These are phyloP conservation scores for Nesogale talazaci DNA, from an alignment of 2,113 vertebrate genomes.

Conservation along the genomic window DNA sequence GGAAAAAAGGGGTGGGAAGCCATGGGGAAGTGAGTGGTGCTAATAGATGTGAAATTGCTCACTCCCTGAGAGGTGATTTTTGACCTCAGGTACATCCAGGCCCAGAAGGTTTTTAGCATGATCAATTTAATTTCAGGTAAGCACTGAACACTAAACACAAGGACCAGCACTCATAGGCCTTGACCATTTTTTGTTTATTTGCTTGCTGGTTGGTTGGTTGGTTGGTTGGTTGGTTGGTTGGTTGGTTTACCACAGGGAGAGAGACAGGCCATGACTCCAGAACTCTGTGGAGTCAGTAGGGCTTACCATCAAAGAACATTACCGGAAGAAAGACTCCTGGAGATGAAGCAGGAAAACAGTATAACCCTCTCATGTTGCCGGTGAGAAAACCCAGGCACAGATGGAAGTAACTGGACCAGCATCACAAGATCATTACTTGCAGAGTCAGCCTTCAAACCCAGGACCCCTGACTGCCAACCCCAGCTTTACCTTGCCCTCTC, in stretches of 20 bases:
- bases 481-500: not conserved
- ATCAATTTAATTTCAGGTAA: constrained; percentile 20
- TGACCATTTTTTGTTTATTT: not conserved
- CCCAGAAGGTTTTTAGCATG: not conserved
- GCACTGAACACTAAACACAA: constrained; percentile 12
- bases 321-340: not conserved
- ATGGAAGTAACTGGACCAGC: not conserved
- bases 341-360: not conserved
- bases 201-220: not conserved
- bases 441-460: not conserved
- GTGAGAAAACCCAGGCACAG: not conserved
- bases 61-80: not conserved
- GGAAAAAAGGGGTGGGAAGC: not conserved
- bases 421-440: accelerated
- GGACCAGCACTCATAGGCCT: not conserved
- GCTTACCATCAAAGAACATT: constrained; percentile 13
- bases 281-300: not conserved
- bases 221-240: too few relatives aligned
- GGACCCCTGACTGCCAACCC: too few relatives aligned
- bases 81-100: not conserved
- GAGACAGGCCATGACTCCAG: not conserved
- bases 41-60: constrained; percentile 39
- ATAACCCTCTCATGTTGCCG: not conserved
- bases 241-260: not conserved
- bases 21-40: not conserved